Percentiles rank a stretch among this genome's conserved stretches.
Evolutionary conservation across 2,113 vertebrate genomes (phyloP).

Genomic region (Xiphias gladius): DNA sequence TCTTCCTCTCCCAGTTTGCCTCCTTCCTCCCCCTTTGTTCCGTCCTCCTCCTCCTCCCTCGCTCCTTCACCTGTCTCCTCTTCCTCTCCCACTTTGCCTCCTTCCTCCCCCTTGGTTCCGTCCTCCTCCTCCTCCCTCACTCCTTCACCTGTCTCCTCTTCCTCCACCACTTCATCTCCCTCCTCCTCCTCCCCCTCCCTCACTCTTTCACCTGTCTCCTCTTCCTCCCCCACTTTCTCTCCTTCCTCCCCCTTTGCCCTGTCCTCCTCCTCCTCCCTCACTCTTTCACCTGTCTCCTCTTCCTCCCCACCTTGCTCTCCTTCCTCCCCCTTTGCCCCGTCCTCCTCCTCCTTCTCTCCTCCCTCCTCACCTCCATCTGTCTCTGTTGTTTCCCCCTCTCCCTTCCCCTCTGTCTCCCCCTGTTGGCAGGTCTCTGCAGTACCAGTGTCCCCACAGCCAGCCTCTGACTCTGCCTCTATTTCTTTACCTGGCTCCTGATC

Average conservation of each 20-base stretch:
- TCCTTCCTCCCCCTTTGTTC: too few relatives aligned
- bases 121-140: background rate
- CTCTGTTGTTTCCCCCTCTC: background rate
- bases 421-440: slow-evolving; percentile 26
- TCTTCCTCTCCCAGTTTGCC: background rate
- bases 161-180: background rate
- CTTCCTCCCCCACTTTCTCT: background rate
- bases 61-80: too few relatives aligned
- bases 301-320: background rate
- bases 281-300: background rate
- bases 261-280: background rate
- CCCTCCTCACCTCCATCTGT: fast-evolving
- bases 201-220: background rate
- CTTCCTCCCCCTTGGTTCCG: background rate
- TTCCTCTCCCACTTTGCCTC: background rate
- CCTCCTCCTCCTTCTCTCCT: background rate
- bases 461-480: background rate
- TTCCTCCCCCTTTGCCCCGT: background rate
- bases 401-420: background rate
- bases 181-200: background rate
- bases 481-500: background rate
- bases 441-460: background rate
- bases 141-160: background rate
- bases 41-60: background rate
- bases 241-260: background rate